Evolutionary conservation across 2,888 invertebrate species (phyloP), one percentile per base, ranked within the genome.

Genomic region (Elysia crispata): DNA sequence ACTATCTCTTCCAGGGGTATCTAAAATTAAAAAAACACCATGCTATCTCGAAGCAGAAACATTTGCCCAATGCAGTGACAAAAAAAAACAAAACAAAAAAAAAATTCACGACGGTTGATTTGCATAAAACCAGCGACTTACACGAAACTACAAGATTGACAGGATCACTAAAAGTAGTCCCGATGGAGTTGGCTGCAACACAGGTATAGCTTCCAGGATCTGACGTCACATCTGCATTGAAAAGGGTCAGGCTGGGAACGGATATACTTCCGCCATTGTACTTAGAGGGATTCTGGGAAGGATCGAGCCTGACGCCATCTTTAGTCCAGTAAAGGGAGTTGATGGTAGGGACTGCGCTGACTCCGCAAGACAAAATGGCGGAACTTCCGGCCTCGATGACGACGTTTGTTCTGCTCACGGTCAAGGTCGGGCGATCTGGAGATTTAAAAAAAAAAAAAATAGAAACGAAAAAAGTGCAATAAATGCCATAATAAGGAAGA

Each of bases 271-370:
- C 76, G 20, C 76, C 76, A 1, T 23, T 64, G 41, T 76, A 76
- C 30, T 76, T 76, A 3, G 20, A 8, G 60, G 60, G 60, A n/a
- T 20, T 33, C 49, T 28, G 41, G 30, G 66, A 28, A 1, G 50
- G 20, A 28, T 41, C 64, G 76, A 76, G 50, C 41, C 28, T 33
- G 23, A 49, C 49, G 28, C 41, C 49, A 25, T 76, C 66, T 66
- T 76, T 76, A 8, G 49, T 64, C 76, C 76, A 76, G 76, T 66
- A 66, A 13, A 76, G 30, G 25, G 23, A 18, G 23, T 33, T 49
- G 25, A 76, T 13, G 41, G 76, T 28, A 18, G 76, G 76, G 41
- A 49, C 30, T 1, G 76, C 64, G 8, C 25, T 33, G 8, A 66
- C 76, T 11, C 3, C 60, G 31, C 76, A 76, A 41, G 76, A 23